Evolutionary conservation across 2,888 invertebrate species (phyloP).

Genomic region (Drosophila niveifrons): DNA sequence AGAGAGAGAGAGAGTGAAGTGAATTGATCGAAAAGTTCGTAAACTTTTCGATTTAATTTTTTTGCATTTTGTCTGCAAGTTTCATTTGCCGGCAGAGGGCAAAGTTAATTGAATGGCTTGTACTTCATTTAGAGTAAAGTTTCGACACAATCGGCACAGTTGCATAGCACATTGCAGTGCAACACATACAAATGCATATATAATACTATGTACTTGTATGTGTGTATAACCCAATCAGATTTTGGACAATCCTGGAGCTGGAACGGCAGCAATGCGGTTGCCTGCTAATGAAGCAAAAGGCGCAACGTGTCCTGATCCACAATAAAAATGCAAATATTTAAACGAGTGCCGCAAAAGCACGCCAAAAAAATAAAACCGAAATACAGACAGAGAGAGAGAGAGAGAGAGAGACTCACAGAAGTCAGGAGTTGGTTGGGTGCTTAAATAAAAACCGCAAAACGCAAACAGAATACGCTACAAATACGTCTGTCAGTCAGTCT

Average conservation of each 20-base stretch:
- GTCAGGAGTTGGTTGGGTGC: slow-evolving; percentile 4
- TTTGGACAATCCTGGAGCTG: slow-evolving; percentile 45
- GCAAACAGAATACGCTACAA: slow-evolving; percentile 65
- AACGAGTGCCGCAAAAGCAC: slow-evolving; percentile 60
- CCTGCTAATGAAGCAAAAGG: slow-evolving; percentile 68
- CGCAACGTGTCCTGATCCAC: slow-evolving; percentile 48
- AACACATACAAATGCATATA: slow-evolving; percentile 7
- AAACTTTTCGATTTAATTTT: slow-evolving; percentile 54
- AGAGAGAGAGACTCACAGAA: slow-evolving; percentile 16
- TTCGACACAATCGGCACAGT: slow-evolving; percentile 61
- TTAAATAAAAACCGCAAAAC: slow-evolving; percentile 64
- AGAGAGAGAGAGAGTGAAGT: slow-evolving; percentile 19
- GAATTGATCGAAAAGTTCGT: slow-evolving; percentile 51
- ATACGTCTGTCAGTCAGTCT: slow-evolving; percentile 26
- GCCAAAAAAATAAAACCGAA: slow-evolving; percentile 33
- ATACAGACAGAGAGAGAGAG: not conserved
- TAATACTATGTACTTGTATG: too few species aligned
- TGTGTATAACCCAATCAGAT: slow-evolving; percentile 30
- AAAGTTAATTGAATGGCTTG: slow-evolving; percentile 76
- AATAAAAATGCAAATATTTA: slow-evolving; percentile 78
- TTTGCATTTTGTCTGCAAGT: slow-evolving; percentile 59
- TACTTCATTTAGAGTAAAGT: slow-evolving; percentile 69
- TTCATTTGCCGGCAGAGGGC: slow-evolving; percentile 39
- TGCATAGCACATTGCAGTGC: slow-evolving; percentile 10
- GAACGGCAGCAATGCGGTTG: slow-evolving; percentile 36